Evolutionary conservation across 2,888 invertebrate species (phyloP).

Genomic region (Camptogramma bilineatum): DNA sequence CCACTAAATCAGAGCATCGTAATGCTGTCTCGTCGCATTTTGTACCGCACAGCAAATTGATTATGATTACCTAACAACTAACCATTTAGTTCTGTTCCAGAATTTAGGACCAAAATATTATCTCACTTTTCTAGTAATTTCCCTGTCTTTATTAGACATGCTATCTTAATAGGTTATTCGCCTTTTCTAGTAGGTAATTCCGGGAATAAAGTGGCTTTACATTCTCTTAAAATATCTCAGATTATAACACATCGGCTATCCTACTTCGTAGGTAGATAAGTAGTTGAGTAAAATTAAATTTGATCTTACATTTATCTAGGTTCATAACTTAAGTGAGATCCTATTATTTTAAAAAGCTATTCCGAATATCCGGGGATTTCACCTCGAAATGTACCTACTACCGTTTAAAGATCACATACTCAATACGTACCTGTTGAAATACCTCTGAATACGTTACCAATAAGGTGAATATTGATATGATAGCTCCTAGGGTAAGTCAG

Average conservation of each 20-base stretch:
- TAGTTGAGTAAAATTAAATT: background rate
- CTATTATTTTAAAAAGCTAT: background rate
- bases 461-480: conserved; percentile 12
- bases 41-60: background rate
- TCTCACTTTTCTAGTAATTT: conserved; percentile 51
- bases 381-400: background rate
- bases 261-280: background rate
- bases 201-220: conserved; percentile 8
- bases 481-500: conserved; percentile 26
- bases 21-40: background rate
- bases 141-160: conserved; percentile 50
- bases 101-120: too few relatives aligned
- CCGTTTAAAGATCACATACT: conserved; percentile 8
- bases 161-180: conserved; percentile 31
- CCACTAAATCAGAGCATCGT: conserved; percentile 39
- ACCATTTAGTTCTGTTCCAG: background rate
- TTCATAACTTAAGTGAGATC: background rate
- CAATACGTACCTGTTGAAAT: background rate
- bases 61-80: background rate
- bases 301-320: background rate
- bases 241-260: background rate
- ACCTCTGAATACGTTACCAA: conserved; percentile 6
- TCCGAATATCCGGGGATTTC: background rate
- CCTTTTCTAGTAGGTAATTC: conserved; percentile 32
- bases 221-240: background rate